Evolutionary conservation across 64 coral and sea anemone species (phyloP).

Genomic region (Pocillopora verrucosa): DNA sequence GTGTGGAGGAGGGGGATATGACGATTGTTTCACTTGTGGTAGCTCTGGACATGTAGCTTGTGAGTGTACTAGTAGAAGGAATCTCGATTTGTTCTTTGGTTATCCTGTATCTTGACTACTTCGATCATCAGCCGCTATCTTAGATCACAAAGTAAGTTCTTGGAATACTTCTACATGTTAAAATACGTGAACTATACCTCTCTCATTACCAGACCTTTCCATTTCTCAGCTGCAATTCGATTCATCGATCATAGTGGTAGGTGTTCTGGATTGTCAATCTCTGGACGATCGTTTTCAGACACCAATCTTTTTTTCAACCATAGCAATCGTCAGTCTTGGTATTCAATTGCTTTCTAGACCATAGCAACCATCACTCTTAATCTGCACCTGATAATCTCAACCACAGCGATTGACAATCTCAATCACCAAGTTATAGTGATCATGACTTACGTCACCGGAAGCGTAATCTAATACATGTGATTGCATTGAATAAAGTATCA

Average conservation of each 20-base stretch:
- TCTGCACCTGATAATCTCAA: neutral
- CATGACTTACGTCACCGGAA: too few relatives aligned
- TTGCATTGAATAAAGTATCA: too few relatives aligned
- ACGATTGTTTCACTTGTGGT: conserved; percentile 55
- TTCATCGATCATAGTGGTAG: conserved; percentile 10
- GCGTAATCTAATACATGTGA: too few relatives aligned
- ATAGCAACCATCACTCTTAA: neutral
- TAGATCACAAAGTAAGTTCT: neutral
- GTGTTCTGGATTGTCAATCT: conserved; percentile 9
- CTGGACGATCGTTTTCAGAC: conserved; percentile 9
- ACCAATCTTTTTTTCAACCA: conserved; percentile 15
- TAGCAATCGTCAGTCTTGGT: conserved; percentile 7
- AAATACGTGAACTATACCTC: neutral
- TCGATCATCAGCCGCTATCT: neutral
- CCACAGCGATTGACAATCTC: too few relatives aligned
- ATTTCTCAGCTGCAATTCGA: conserved; percentile 34
- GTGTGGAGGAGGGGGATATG: conserved; percentile 22
- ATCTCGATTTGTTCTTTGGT: neutral
- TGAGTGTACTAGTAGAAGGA: conserved; percentile 1
- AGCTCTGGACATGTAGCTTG: conserved; percentile 36
- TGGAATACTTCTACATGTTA: neutral
- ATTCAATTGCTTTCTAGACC: neutral
- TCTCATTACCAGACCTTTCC: conserved; percentile 26
- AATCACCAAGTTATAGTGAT: too few relatives aligned
- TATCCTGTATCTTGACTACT: conserved; percentile 24